These are phyloP conservation scores for Cheilinus undulatus DNA, from an alignment of 2,113 vertebrate species.

Conservation along the genomic window DNA sequence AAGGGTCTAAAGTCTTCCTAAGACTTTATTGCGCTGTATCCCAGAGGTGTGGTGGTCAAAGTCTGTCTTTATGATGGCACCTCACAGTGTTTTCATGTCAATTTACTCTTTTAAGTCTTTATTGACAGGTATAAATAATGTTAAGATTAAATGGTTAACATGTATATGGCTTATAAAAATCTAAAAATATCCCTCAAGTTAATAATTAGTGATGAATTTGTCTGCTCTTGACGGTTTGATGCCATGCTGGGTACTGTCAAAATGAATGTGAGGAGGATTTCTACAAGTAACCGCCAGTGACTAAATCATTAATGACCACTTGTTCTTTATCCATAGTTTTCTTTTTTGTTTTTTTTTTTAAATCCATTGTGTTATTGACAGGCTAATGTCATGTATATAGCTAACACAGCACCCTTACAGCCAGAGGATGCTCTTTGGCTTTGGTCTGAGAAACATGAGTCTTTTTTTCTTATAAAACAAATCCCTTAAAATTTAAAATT, in stretches of 20 bases:
- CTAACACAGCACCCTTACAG: conserved; percentile 39
- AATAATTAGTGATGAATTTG: conserved; percentile 7
- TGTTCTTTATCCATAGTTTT: conserved; percentile 37
- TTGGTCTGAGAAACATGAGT: conserved; percentile 19
- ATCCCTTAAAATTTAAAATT: conserved; percentile 20
- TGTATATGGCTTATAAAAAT: conserved; percentile 2
- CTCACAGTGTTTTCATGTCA: conserved; percentile 12
- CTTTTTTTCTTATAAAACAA: conserved; percentile 9
- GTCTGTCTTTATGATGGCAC: conserved; percentile 61
- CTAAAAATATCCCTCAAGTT: background rate
- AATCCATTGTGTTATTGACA: conserved; percentile 52
- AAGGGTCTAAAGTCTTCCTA: conserved; percentile 19
- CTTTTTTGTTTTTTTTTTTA: conserved; percentile 23
- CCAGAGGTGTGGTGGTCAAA: conserved; percentile 62
- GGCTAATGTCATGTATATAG: conserved; percentile 54
- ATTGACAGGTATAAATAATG: conserved; percentile 25
- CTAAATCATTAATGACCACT: conserved; percentile 56
- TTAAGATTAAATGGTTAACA: conserved; percentile 4
- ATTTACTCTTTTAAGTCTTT: conserved; percentile 27
- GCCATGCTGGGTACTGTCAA: conserved; percentile 60
- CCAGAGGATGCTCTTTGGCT: conserved; percentile 43
- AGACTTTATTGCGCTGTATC: conserved; percentile 51
- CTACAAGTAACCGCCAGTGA: conserved; percentile 51
- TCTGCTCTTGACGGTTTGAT: conserved; percentile 15
- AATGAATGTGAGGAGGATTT: conserved; percentile 73